Conservation (phyloP, 2,113 vertebrate species). For the Bufo gargarizans region DNA sequence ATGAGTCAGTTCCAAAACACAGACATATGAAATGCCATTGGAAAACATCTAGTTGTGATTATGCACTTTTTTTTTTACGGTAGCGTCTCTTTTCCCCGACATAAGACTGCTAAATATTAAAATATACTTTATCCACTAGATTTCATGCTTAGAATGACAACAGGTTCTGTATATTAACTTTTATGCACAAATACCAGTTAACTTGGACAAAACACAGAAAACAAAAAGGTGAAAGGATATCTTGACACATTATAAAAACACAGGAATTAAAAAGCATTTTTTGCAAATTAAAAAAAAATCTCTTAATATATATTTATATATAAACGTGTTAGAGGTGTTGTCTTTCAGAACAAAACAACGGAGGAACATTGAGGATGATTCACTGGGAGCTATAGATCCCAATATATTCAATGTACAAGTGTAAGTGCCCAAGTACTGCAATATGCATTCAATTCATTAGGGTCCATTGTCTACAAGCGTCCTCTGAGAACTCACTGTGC, state of each 20-base stretch:
- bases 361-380: conserved; percentile 17
- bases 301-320: conserved; percentile 49
- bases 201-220: conserved; percentile 30
- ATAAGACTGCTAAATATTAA: conserved; percentile 15
- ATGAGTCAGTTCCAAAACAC: conserved; percentile 7
- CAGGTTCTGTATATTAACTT: background rate
- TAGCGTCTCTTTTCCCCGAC: background rate
- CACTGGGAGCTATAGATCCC: background rate
- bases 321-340: conserved; percentile 35
- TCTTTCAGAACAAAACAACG: conserved; percentile 7
- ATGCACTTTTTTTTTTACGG: background rate
- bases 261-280: conserved; percentile 44
- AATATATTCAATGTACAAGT: conserved; percentile 4
- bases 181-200: background rate
- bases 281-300: conserved; percentile 40
- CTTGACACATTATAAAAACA: conserved; percentile 48
- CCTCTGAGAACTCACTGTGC: background rate
- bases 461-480: conserved; percentile 21
- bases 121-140: background rate
- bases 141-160: conserved; percentile 15
- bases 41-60: conserved; percentile 10
- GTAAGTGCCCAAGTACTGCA: conserved; percentile 9
- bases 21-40: conserved; percentile 42
- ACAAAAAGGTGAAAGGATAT: conserved; percentile 47
- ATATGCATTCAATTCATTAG: background rate